These are phyloP conservation scores for Emydocephalus ijimae DNA, from an alignment of 2,113 vertebrate genomes.

Conservation along the genomic window DNA sequence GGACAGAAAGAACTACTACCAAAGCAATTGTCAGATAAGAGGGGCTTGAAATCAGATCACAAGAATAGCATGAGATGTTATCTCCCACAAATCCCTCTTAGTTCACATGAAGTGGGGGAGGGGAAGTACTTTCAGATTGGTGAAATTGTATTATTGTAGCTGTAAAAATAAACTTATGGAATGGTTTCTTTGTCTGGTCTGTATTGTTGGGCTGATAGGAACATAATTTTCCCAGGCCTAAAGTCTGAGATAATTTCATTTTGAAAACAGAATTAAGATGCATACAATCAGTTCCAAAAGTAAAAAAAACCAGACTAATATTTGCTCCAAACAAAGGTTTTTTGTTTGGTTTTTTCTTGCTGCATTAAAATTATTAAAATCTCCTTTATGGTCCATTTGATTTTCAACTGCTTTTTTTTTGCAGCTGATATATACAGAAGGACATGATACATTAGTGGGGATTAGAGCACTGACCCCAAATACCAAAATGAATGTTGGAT, in stretches of 20 bases:
- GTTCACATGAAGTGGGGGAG: background rate
- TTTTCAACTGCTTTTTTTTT: constrained; percentile 46
- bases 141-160: background rate
- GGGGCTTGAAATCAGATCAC: background rate
- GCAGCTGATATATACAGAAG: constrained; percentile 31
- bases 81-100: background rate
- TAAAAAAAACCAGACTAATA: background rate
- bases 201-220: background rate
- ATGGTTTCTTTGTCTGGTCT: background rate
- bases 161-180: background rate
- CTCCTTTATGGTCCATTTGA: constrained; percentile 36
- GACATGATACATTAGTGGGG: constrained; percentile 40
- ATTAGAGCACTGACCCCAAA: constrained; percentile 23
- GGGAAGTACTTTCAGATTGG: background rate
- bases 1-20: background rate
- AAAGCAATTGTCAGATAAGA: background rate
- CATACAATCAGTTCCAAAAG: background rate
- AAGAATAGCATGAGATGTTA: background rate
- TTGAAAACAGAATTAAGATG: background rate
- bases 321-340: background rate
- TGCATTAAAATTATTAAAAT: constrained; percentile 13
- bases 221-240: background rate
- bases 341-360: background rate
- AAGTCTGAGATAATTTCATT: background rate
- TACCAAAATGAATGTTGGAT: constrained; percentile 40